phyloP scores from a whole-genome alignment of 2,113 vertebrate species.

The Sialia sialis region DNA sequence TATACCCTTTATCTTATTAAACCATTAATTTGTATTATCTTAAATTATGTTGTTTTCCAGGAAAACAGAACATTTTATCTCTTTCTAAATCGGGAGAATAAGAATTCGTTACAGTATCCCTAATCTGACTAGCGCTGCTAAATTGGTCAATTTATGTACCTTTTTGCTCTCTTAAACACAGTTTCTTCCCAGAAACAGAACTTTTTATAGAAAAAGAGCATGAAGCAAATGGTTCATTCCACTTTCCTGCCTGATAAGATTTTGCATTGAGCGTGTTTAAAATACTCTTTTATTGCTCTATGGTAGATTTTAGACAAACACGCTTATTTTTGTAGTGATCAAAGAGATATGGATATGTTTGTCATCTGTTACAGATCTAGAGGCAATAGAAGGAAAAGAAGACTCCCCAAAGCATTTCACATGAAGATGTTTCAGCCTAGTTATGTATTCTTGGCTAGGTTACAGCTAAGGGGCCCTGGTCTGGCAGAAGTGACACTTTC shows the following conservation, averaged over 20 bases:
- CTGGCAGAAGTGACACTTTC: neutral
- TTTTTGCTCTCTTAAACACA: neutral
- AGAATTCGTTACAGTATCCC: neutral
- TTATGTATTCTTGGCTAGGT: neutral
- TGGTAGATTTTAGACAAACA: slow-evolving; percentile 27
- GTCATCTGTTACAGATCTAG: slow-evolving; percentile 25
- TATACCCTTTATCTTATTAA: neutral
- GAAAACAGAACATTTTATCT: slow-evolving; percentile 2
- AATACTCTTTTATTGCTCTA: slow-evolving; percentile 41
- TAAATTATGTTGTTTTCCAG: neutral
- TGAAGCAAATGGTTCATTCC: neutral
- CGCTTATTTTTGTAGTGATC: slow-evolving; percentile 31
- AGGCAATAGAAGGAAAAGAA: neutral
- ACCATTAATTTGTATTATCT: neutral
- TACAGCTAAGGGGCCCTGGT: neutral
- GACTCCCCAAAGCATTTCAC: neutral
- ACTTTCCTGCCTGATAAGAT: slow-evolving; percentile 8
- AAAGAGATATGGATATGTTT: slow-evolving; percentile 10
- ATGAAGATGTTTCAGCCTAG: neutral
- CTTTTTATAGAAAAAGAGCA: slow-evolving; percentile 3
- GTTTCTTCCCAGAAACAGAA: neutral
- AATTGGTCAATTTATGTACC: slow-evolving; percentile 28
- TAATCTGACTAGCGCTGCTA: neutral
- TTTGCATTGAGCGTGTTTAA: neutral
- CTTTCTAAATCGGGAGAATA: neutral